phyloP scores from a whole-genome alignment of 1,140 invertebrate species.

The Chymomyza costata region DNA sequence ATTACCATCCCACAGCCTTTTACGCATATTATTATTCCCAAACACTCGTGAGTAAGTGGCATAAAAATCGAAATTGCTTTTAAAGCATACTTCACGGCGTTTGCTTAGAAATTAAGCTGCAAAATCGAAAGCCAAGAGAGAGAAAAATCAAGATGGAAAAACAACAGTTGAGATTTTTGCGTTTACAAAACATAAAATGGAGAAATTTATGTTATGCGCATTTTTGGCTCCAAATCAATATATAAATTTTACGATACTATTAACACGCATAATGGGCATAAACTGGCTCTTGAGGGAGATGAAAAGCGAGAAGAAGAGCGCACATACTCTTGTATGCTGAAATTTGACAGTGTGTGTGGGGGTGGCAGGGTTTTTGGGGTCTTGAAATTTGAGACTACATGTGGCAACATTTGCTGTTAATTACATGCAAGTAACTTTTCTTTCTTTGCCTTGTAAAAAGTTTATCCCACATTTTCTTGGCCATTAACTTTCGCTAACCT shows the following conservation, averaged over 20 bases:
- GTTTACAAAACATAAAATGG: conserved; percentile 26
- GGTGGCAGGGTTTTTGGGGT: neutral
- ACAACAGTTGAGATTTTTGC: no score
- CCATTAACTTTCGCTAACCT: conserved; percentile 56
- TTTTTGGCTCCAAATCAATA: conserved; percentile 33
- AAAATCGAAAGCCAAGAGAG: conserved; percentile 31
- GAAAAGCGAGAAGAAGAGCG: no score
- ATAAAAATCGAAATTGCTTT: no score
- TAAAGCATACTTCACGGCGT: conserved; percentile 32
- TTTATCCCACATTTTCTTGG: conserved; percentile 52
- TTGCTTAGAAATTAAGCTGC: conserved; percentile 54
- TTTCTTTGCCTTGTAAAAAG: conserved; percentile 42
- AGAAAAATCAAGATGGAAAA: neutral
- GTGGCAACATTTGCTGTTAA: conserved; percentile 61
- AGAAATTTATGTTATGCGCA: conserved; percentile 27
- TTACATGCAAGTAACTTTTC: conserved; percentile 68
- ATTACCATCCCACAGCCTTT: no score
- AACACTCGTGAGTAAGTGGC: no score
- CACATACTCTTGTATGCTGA: no score
- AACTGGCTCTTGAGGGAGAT: conserved; percentile 18
- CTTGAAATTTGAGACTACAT: conserved; percentile 17
- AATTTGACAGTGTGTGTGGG: neutral
- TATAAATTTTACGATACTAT: conserved; percentile 67
- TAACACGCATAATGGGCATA: conserved; percentile 62
- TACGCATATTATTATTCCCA: conserved; percentile 6